Conservation (phyloP, 1,140 invertebrate species). For the Lasaia peninsularis region DNA sequence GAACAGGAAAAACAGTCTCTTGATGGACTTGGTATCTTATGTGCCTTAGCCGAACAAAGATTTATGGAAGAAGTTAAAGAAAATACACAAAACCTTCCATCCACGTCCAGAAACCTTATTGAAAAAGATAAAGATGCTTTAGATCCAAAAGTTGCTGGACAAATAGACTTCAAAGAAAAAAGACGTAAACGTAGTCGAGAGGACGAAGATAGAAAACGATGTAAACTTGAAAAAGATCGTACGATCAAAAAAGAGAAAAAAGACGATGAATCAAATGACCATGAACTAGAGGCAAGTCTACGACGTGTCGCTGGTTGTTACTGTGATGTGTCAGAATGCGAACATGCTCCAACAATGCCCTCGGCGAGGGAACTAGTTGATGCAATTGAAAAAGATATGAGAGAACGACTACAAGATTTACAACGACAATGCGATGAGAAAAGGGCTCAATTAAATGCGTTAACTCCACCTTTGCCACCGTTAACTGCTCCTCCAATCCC, state of each 20-base stretch:
- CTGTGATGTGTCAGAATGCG: constrained; percentile 45
- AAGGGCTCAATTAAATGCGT: constrained; percentile 86
- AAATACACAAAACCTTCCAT: constrained; percentile 33
- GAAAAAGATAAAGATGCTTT: constrained; percentile 35
- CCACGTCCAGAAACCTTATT: constrained; percentile 49
- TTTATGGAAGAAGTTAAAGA: constrained; percentile 85
- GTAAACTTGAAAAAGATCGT: constrained; percentile 66
- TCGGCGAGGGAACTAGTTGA: constrained; percentile 80
- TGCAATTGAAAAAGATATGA: constrained; percentile 88
- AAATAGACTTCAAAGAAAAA: constrained; percentile 31
- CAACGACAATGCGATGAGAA: constrained; percentile 90
- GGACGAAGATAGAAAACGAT: constrained; percentile 53
- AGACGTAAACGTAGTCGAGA: constrained; percentile 56
- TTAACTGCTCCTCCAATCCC: constrained; percentile 46
- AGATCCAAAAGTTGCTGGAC: neutral
- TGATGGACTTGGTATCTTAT: constrained; percentile 87
- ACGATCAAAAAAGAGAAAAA: constrained; percentile 67
- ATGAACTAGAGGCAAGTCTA: constrained; percentile 61
- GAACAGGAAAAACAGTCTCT: constrained; percentile 66
- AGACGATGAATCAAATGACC: constrained; percentile 45
- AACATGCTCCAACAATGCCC: constrained; percentile 54
- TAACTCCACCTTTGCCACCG: constrained; percentile 68
- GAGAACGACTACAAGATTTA: constrained; percentile 86
- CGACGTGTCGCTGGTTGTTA: constrained; percentile 61
- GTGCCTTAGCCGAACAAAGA: constrained; percentile 90